These are phyloP conservation scores for Drosophila serrata DNA, from an alignment of 1,140 invertebrate genomes.

Conservation along the genomic window DNA sequence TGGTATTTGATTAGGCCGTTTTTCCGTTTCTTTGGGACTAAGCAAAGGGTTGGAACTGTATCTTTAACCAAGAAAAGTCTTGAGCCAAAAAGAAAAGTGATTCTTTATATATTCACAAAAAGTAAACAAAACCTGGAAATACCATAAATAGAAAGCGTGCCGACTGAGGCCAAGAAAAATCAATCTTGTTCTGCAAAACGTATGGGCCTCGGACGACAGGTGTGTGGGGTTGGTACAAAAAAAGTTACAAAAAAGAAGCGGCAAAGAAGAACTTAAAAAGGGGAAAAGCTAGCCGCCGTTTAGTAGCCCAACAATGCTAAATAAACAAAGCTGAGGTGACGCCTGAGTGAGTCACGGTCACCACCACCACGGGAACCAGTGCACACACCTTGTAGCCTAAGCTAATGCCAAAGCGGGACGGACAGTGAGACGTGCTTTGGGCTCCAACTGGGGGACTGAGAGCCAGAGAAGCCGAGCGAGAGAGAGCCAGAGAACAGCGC, in stretches of 20 bases:
- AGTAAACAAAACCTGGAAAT: constrained; percentile 2
- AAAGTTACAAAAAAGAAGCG: neutral
- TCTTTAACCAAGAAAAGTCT: neutral
- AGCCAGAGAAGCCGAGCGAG: constrained; percentile 7
- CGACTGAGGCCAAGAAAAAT: constrained; percentile 12
- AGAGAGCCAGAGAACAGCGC: constrained; percentile 49
- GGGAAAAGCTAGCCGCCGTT: constrained; percentile 11
- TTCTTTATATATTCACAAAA: neutral
- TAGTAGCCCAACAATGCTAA: constrained; percentile 39
- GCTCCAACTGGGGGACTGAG: constrained; percentile 8
- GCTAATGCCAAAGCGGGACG: constrained; percentile 27
- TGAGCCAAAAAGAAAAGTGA: neutral
- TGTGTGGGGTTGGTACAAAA: constrained; percentile 12
- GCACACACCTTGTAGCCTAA: constrained; percentile 10
- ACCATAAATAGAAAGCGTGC: constrained; percentile 2
- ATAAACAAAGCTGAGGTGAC: constrained; percentile 69
- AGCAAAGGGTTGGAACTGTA: neutral
- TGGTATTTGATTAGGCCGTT: constrained; percentile 6
- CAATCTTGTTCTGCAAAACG: constrained; percentile 23
- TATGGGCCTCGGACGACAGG: constrained; percentile 8
- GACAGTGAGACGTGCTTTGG: constrained; percentile 16
- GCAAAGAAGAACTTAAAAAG: constrained; percentile 22
- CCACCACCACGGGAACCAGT: constrained; percentile 18
- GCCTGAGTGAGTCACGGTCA: constrained; percentile 81
- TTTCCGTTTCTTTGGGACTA: neutral